Percentiles rank a stretch among this genome's conserved stretches.
Conservation (phyloP, 2,888 invertebrate species). For the Plebejus argus region DNA sequence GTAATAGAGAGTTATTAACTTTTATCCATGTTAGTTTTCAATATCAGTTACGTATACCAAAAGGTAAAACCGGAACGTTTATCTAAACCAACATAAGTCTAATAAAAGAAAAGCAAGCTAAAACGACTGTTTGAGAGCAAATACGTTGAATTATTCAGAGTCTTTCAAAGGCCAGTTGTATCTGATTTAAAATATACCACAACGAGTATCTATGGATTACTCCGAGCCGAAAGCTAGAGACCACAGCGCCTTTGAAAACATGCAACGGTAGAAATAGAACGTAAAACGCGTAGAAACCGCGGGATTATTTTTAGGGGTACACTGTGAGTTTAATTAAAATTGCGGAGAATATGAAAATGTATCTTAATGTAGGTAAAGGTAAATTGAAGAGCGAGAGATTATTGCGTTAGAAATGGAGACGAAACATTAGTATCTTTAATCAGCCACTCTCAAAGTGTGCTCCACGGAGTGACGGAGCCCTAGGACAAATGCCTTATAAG, state of each 20-base stretch:
- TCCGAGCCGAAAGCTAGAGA: conserved; percentile 38
- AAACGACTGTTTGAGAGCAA: conserved; percentile 23
- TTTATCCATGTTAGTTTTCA: no score
- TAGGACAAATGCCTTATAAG: no score
- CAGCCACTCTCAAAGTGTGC: background rate
- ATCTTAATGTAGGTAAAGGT: background rate
- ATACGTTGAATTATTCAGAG: conserved; percentile 28
- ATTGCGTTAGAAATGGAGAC: background rate
- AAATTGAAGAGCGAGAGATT: background rate
- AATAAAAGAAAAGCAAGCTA: conserved; percentile 17
- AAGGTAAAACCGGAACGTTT: background rate
- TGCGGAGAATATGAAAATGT: background rate
- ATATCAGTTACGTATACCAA: no score
- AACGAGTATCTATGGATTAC: conserved; percentile 40
- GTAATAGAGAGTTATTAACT: no score
- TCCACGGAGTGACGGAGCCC: no score
- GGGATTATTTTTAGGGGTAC: background rate
- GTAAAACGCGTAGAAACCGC: conserved; percentile 24
- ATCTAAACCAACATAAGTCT: background rate
- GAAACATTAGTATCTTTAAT: background rate
- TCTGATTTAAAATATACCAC: conserved; percentile 33
- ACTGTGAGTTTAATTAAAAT: conserved; percentile 13
- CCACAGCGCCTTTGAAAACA: conserved; percentile 43
- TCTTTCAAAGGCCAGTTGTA: conserved; percentile 20
- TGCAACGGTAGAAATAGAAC: conserved; percentile 37